Base-by-base conservation (phyloP, 2,113 vertebrate genomes). In the Forbesichthys papilliferus region DNA sequence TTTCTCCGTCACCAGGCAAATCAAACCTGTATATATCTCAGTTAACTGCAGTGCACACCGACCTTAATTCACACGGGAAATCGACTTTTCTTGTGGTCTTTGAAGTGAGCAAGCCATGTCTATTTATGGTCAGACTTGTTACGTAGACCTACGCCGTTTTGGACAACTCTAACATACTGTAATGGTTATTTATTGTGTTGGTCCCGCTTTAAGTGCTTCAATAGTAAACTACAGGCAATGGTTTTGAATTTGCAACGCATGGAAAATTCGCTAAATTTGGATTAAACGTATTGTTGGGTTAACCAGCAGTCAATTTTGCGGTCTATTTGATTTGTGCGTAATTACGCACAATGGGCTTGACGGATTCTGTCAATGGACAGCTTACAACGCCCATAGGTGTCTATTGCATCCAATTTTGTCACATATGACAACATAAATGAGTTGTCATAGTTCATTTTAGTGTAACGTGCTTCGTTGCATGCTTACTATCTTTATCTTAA, bases 41-140 rank as follows among this genome's bases (percentile, higher is more conserved):
- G 72, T 11, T 57, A 71, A 71, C 68, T 69, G 61, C 72, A 77
- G 27, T 2, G 27, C 27, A 2, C 69, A 14, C 71, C 61, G 55
- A 42, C 36, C 3, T 77, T 74, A 47, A 71, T 77, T 75, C 75
- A 73, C 75, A 75, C 33, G 71, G 68, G 73, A 81, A 75, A 75
- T 61, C 27, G 18, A 27, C 74, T 69, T 63, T 70, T 64, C 58
- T 61, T 57, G 14, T 54, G 51, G 20, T 78, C 74, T 81, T 67
- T 83, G 69, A 77, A 62, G 77, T 51, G 68, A 69, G 54, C 47
- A 63, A 42, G 69, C 72, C 68, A 61, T 27, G 47, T 33, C 81
- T 89, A 86, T 88, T 87, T 75, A 79, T 89, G 87, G 79, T 47
- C 9, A 34, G 71, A 69, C 73, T 71, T 67, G 71, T 61, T 72